These are phyloP conservation scores for Brachyistius frenatus DNA, from an alignment of 2,113 vertebrate species.

Conservation along the genomic window DNA sequence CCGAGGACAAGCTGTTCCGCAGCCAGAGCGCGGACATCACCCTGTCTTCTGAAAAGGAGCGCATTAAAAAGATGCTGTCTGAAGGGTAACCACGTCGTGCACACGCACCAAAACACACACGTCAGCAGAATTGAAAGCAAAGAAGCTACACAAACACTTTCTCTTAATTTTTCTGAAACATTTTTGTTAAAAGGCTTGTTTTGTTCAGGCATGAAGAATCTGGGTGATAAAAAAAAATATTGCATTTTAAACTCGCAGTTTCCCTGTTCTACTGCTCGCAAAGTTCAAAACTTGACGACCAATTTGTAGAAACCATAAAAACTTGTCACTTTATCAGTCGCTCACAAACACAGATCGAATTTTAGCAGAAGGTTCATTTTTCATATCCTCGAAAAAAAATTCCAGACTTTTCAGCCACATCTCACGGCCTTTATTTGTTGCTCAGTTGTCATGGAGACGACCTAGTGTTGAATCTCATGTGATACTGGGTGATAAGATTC, in stretches of 20 bases:
- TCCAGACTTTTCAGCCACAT: no score
- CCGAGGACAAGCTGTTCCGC: constrained; percentile 94
- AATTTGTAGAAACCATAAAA: no score
- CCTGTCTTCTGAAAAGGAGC: constrained; percentile 90
- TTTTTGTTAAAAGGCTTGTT: constrained; percentile 9
- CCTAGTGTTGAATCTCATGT: not conserved
- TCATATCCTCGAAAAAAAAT: no score
- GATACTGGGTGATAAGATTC: not conserved
- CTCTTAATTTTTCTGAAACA: not conserved
- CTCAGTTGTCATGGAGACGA: not conserved
- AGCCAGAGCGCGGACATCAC: constrained; percentile 96
- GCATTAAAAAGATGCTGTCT: constrained; percentile 97
- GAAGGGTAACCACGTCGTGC: constrained; percentile 86
- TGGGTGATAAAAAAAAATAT: not conserved
- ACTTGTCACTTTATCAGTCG: no score
- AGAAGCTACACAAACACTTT: not conserved
- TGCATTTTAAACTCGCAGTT: not conserved
- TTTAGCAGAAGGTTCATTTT: no score
- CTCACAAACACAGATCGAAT: no score
- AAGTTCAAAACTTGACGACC: not conserved
- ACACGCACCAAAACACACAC: not conserved
- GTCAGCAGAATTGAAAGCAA: not conserved
- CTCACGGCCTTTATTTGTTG: not conserved
- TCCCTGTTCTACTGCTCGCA: not conserved
- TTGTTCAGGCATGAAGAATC: not conserved